Evolutionary conservation across 2,888 invertebrate genomes (phyloP).

Genomic region (Drosophila monieri): DNA sequence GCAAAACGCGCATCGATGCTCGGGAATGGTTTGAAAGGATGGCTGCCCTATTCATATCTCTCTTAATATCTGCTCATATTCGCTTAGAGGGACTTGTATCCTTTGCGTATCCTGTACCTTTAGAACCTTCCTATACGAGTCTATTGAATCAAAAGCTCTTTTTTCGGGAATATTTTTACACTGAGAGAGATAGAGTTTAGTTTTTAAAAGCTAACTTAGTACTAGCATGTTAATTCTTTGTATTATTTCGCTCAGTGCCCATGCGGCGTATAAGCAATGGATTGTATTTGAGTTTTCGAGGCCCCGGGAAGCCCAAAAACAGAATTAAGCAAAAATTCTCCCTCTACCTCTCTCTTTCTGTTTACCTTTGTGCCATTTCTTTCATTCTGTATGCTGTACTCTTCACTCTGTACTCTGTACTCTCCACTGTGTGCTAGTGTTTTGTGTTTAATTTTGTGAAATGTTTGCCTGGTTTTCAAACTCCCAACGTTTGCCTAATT

Average conservation of each 20-base stretch:
- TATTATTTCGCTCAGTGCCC: background rate
- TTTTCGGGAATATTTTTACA: background rate
- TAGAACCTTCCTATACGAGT: background rate
- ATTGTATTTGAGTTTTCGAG: constrained; percentile 12
- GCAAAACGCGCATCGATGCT: constrained; percentile 10
- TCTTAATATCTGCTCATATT: constrained; percentile 13
- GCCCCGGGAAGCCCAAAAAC: background rate
- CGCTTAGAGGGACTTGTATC: constrained; percentile 16
- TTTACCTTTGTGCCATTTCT: constrained; percentile 16
- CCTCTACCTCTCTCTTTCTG: background rate
- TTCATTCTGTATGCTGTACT: constrained; percentile 6
- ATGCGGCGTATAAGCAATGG: constrained; percentile 12
- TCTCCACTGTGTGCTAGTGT: constrained; percentile 7
- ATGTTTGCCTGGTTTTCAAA: constrained; percentile 51
- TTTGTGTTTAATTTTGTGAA: constrained; percentile 53
- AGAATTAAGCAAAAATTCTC: background rate
- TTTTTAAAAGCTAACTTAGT: too few relatives aligned
- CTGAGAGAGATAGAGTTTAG: background rate
- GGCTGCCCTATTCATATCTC: constrained; percentile 9
- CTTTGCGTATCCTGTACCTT: background rate
- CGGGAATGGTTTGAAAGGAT: background rate
- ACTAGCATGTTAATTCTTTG: too few relatives aligned
- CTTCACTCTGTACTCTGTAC: background rate
- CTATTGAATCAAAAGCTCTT: constrained; percentile 24
- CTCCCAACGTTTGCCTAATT: constrained; percentile 57